Percentiles rank a stretch among this genome's conserved stretches.
phyloP scores from a whole-genome alignment of 2,797 vertebrate genomes.

The Halcyon badia region DNA sequence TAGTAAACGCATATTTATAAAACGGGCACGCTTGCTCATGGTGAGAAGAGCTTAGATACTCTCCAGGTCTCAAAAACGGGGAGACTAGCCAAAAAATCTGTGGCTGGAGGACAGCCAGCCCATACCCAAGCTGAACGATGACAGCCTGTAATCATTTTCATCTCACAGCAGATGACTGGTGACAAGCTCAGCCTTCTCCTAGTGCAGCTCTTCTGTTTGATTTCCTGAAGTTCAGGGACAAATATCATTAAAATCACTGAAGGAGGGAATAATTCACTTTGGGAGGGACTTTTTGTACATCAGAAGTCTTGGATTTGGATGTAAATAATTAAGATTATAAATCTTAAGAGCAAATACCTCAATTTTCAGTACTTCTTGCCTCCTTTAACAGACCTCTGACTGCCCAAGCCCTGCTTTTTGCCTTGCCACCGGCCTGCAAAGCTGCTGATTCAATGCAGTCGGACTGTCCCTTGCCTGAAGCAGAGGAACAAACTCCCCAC shows the following conservation, averaged over 20 bases:
- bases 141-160: constrained; percentile 31
- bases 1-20: neutral
- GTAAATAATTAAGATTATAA: neutral
- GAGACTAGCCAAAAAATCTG: constrained; percentile 50
- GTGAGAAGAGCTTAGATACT: constrained; percentile 1
- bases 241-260: neutral
- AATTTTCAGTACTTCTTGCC: neutral
- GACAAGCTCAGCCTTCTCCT: neutral
- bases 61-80: constrained; percentile 2
- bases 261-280: neutral
- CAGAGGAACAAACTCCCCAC: neutral
- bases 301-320: neutral
- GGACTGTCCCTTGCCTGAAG: neutral
- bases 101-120: constrained; percentile 38
- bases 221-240: neutral
- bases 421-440: neutral
- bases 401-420: neutral
- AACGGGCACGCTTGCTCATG: neutral
- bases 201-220: neutral
- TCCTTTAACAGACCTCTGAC: neutral
- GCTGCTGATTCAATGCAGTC: neutral
- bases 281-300: neutral
- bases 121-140: neutral
- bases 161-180: neutral
- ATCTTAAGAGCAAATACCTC: neutral